Evolutionary conservation across 2,888 invertebrate genomes (phyloP).

Genomic region (Parochlus steinenii): DNA sequence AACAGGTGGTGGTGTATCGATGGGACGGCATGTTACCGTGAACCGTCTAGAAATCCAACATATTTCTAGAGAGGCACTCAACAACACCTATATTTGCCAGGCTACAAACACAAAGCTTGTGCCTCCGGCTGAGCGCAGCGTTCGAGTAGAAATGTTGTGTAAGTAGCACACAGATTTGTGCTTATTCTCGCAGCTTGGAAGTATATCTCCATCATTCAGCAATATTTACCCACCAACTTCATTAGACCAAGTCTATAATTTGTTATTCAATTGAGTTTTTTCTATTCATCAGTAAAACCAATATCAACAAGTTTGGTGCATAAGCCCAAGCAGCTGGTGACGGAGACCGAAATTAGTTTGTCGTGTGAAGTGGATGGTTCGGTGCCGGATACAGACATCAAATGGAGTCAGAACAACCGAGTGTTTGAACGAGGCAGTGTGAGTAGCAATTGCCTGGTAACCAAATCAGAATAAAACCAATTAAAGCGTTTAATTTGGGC

Average conservation of each 20-base stretch:
- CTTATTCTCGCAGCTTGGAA: too few species aligned
- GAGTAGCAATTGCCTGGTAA: too few species aligned
- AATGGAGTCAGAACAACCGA: slow-evolving; percentile 69
- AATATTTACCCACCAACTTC: too few species aligned
- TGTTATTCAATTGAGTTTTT: too few species aligned
- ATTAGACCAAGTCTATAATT: slow-evolving; percentile 4
- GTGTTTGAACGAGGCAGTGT: slow-evolving; percentile 63
- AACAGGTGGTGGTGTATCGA: slow-evolving; percentile 51
- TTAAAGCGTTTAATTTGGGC: too few species aligned
- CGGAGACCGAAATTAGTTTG: slow-evolving; percentile 61
- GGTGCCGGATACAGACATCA: slow-evolving; percentile 66
- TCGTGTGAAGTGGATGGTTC: slow-evolving; percentile 73
- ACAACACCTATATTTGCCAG: slow-evolving; percentile 74
- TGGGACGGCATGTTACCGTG: slow-evolving; percentile 57
- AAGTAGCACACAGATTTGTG: slow-evolving; percentile 36
- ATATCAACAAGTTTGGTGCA: slow-evolving; percentile 56
- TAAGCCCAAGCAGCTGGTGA: slow-evolving; percentile 61
- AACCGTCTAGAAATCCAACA: slow-evolving; percentile 60
- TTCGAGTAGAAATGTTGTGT: slow-evolving; percentile 70
- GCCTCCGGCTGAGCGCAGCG: slow-evolving; percentile 65
- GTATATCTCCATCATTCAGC: too few species aligned
- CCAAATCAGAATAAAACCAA: too few species aligned
- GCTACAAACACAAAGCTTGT: slow-evolving; percentile 77
- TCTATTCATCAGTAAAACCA: slow-evolving; percentile 53
- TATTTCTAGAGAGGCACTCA: slow-evolving; percentile 57